Evolutionary conservation across 2,888 invertebrate genomes (phyloP).

Genomic region (Mythimna impura): DNA sequence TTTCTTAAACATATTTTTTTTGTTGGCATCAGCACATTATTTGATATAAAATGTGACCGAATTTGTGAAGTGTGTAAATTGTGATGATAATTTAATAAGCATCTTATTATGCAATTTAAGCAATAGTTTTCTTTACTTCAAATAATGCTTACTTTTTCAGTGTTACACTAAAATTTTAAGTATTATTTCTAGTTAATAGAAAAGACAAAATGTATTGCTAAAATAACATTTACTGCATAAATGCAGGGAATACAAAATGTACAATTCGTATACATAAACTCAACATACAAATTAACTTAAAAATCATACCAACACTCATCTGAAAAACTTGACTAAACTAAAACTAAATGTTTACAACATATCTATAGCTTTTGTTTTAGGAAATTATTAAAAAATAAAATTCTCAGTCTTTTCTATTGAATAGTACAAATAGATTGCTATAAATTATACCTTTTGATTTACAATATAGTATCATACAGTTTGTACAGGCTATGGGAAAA

Average conservation of each 20-base stretch:
- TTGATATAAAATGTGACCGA: slow-evolving; percentile 62
- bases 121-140: slow-evolving; percentile 70
- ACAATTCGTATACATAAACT: slow-evolving; percentile 73
- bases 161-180: slow-evolving; percentile 66
- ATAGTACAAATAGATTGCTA: slow-evolving; percentile 82
- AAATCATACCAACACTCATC: slow-evolving; percentile 62
- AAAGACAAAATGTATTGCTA: slow-evolving; percentile 67
- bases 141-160: slow-evolving; percentile 67
- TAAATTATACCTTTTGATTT: slow-evolving; percentile 82
- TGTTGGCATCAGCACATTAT: slow-evolving; percentile 41
- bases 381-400: slow-evolving; percentile 83
- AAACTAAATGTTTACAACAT: slow-evolving; percentile 70
- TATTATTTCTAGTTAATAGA: slow-evolving; percentile 58
- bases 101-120: slow-evolving; percentile 66
- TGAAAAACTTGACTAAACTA: slow-evolving; percentile 66
- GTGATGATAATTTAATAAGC: slow-evolving; percentile 71
- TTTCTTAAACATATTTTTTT: slow-evolving; percentile 32
- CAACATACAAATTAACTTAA: slow-evolving; percentile 68
- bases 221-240: slow-evolving; percentile 64
- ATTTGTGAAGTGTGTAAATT: slow-evolving; percentile 66
- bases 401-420: slow-evolving; percentile 89
- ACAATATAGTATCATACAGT: slow-evolving; percentile 81
- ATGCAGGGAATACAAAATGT: slow-evolving; percentile 73
- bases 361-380: slow-evolving; percentile 72
- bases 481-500: slow-evolving; percentile 80